Percentiles rank a stretch among this genome's conserved stretches.
These are phyloP conservation scores for Ictalurus furcatus DNA, from an alignment of 2,113 vertebrate species.

Conservation along the genomic window DNA sequence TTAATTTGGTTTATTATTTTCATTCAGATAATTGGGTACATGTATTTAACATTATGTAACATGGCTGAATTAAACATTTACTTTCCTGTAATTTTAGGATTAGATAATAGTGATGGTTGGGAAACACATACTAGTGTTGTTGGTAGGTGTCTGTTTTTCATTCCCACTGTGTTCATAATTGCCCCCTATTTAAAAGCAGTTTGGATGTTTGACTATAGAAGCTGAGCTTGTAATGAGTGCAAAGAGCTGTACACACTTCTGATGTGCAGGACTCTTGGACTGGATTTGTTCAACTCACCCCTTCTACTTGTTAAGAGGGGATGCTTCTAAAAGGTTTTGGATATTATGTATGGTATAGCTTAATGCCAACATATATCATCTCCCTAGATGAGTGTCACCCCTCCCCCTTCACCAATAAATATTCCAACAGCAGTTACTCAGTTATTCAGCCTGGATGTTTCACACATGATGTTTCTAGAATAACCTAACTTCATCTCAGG, in stretches of 20 bases:
- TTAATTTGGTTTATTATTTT: neutral
- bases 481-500: neutral
- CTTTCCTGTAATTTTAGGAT: slow-evolving; percentile 39
- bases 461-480: neutral
- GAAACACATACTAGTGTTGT: slow-evolving; percentile 32
- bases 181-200: slow-evolving; percentile 51
- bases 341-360: slow-evolving; percentile 42
- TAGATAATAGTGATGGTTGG: slow-evolving; percentile 44
- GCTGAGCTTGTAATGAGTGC: slow-evolving; percentile 57
- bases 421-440: neutral
- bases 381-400: neutral
- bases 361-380: slow-evolving; percentile 42
- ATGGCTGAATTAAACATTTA: neutral
- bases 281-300: slow-evolving; percentile 46
- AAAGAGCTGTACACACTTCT: slow-evolving; percentile 38
- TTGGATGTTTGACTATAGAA: slow-evolving; percentile 51
- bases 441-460: neutral
- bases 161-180: slow-evolving; percentile 53
- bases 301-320: neutral
- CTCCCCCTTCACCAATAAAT: neutral
- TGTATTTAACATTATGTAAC: slow-evolving; percentile 8
- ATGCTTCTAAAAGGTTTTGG: slow-evolving; percentile 57
- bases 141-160: slow-evolving; percentile 55
- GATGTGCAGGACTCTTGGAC: slow-evolving; percentile 35
- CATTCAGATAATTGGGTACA: neutral